Conservation (phyloP, 2,888 invertebrate species). For the Lypha dubia region DNA sequence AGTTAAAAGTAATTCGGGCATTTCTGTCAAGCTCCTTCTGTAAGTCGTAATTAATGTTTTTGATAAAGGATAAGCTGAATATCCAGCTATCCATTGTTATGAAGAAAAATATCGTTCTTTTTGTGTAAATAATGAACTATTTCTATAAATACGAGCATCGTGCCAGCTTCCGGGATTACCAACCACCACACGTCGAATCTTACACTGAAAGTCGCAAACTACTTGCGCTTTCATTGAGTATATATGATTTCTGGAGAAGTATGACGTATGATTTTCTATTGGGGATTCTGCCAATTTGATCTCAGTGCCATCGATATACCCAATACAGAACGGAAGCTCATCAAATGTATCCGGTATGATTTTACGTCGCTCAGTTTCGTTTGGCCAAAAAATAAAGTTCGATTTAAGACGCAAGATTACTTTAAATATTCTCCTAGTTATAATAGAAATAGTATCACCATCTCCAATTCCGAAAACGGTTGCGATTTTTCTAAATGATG, state of each 20-base stretch:
- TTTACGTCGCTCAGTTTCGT: background rate
- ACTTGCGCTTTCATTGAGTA: constrained; percentile 19
- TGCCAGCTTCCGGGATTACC: constrained; percentile 27
- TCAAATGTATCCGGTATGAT: constrained; percentile 22
- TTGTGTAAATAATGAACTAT: background rate
- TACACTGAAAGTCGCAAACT: constrained; percentile 5
- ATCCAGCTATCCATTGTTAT: constrained; percentile 43
- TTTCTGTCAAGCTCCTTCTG: background rate
- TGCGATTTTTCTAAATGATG: constrained; percentile 4
- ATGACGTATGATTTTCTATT: constrained; percentile 6
- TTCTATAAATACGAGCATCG: constrained; percentile 25
- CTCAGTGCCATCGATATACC: constrained; percentile 31
- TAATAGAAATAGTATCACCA: constrained; percentile 16
- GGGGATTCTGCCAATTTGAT: constrained; percentile 32
- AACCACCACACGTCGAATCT: constrained; percentile 35
- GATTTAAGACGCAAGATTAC: background rate
- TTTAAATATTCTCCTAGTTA: constrained; percentile 11
- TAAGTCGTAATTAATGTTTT: constrained; percentile 16
- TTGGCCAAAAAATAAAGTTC: constrained; percentile 29
- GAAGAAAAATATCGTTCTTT: constrained; percentile 1
- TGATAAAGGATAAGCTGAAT: constrained; percentile 23
- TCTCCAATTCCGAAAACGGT: constrained; percentile 18
- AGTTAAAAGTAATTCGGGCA: constrained; percentile 16
- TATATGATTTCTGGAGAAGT: constrained; percentile 4
- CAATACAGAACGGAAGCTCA: constrained; percentile 31